A percentile compares a stretch with the other conserved stretches of the same genome.
These are phyloP conservation scores for Calliscelio sp. DNA, from an alignment of 2,888 invertebrate species.

Conservation along the genomic window DNA sequence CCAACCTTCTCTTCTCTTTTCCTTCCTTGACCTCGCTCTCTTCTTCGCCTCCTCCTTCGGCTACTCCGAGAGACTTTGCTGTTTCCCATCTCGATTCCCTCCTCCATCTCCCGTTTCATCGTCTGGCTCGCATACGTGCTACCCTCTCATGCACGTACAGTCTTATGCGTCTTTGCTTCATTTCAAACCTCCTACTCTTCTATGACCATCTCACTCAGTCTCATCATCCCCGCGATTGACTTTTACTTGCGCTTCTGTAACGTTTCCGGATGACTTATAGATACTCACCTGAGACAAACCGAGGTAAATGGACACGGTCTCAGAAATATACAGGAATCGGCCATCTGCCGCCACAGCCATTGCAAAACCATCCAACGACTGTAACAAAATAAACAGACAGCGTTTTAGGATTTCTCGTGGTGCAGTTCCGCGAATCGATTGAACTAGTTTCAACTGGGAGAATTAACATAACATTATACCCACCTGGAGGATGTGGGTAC, in stretches of 20 bases:
- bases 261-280: slow-evolving; percentile 60
- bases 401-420: background rate
- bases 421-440: background rate
- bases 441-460: slow-evolving; percentile 92
- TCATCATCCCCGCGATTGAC: slow-evolving; percentile 48
- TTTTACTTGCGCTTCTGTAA: slow-evolving; percentile 36
- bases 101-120: slow-evolving; percentile 73
- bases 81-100: slow-evolving; percentile 64
- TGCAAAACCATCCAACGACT: slow-evolving; percentile 99
- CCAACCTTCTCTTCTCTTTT: slow-evolving; percentile 81
- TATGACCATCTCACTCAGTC: slow-evolving; percentile 19
- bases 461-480: too few species aligned
- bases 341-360: slow-evolving; percentile 98
- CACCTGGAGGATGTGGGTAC: too few species aligned
- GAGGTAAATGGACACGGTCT: slow-evolving; percentile 99
- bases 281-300: slow-evolving; percentile 98
- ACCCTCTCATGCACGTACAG: slow-evolving; percentile 73
- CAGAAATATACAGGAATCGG: slow-evolving; percentile 99
- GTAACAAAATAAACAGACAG: slow-evolving; percentile 84
- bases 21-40: slow-evolving; percentile 78
- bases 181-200: slow-evolving; percentile 61
- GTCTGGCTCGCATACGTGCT: slow-evolving; percentile 74
- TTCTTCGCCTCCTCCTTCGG: slow-evolving; percentile 74
- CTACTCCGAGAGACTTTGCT: slow-evolving; percentile 64
- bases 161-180: slow-evolving; percentile 73